These are phyloP conservation scores for Megalonaias nervosa DNA, from an alignment of 1,140 invertebrate genomes.

Conservation along the genomic window DNA sequence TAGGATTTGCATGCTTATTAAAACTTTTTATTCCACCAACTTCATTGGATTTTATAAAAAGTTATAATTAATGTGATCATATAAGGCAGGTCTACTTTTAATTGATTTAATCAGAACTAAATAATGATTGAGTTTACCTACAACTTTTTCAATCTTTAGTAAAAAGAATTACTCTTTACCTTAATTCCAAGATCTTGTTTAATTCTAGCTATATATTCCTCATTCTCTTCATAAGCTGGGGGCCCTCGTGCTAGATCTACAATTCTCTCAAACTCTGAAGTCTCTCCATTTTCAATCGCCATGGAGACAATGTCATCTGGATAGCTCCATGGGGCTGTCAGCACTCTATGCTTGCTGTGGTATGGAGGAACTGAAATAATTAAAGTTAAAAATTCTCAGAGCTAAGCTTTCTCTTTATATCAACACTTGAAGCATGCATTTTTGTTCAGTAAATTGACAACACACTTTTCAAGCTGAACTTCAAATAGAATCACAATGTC, in stretches of 20 bases:
- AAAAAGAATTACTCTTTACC: slow-evolving; percentile 13
- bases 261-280: slow-evolving; percentile 60
- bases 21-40: too few relatives aligned
- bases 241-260: slow-evolving; percentile 57
- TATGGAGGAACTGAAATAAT: slow-evolving; percentile 82
- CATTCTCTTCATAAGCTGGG: slow-evolving; percentile 53
- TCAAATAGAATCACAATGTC: background rate
- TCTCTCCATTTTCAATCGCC: slow-evolving; percentile 47
- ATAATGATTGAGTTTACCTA: too few relatives aligned
- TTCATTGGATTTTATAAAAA: too few relatives aligned
- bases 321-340: slow-evolving; percentile 87
- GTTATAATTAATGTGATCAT: too few relatives aligned
- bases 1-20: too few relatives aligned
- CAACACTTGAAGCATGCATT: background rate
- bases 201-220: slow-evolving; percentile 51
- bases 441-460: background rate
- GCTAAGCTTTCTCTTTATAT: too few relatives aligned
- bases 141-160: too few relatives aligned
- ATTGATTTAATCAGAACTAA: too few relatives aligned
- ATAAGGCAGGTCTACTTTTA: too few relatives aligned
- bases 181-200: slow-evolving; percentile 52
- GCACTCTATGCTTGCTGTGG: slow-evolving; percentile 83
- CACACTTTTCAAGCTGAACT: slow-evolving; percentile 2
- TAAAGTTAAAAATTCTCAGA: slow-evolving; percentile 3
- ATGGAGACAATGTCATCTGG: slow-evolving; percentile 64